Conservation (phyloP, 2,113 vertebrate genomes). For the Hipposideros armiger region DNA sequence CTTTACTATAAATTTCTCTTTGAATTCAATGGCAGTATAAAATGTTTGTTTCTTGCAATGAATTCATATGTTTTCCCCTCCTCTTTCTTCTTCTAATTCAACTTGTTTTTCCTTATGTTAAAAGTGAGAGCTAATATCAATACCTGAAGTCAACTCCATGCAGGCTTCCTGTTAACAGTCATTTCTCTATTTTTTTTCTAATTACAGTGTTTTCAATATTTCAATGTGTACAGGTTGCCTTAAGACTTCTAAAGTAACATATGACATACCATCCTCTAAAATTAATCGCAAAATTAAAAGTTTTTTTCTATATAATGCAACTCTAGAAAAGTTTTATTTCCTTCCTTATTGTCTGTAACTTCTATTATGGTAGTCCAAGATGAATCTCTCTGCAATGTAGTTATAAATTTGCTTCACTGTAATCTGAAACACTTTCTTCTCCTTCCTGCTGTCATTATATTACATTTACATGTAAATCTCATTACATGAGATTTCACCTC, state of each 20-base stretch:
- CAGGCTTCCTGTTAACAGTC: neutral
- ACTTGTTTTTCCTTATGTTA: neutral
- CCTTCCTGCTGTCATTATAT: neutral
- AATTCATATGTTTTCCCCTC: neutral
- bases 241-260: neutral
- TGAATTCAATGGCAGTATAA: neutral
- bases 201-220: neutral
- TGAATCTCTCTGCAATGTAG: neutral
- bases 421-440: neutral
- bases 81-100: neutral
- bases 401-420: neutral
- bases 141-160: neutral
- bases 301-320: neutral
- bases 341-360: neutral
- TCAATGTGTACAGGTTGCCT: neutral
- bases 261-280: neutral
- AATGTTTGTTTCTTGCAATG: constrained; percentile 17
- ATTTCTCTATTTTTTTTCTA: neutral
- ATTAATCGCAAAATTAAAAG: neutral
- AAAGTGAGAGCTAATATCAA: neutral
- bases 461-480: too few relatives aligned
- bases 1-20: neutral
- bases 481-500: neutral
- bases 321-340: neutral
- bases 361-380: neutral